Percentiles rank a stretch among this genome's conserved stretches.
These are phyloP conservation scores for Melanophora roralis DNA, from an alignment of 2,888 invertebrate species.

Conservation along the genomic window DNA sequence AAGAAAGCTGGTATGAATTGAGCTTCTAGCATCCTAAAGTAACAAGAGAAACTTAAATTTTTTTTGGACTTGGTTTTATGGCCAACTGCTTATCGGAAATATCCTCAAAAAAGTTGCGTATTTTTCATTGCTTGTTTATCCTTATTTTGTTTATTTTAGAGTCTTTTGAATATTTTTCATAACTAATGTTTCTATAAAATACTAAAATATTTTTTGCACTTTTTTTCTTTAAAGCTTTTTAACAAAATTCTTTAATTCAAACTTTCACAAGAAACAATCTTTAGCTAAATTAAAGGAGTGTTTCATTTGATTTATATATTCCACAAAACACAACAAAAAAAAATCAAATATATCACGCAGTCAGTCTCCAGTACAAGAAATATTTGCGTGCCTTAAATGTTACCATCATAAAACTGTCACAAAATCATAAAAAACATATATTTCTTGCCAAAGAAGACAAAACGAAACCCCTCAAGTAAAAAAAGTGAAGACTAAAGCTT, in stretches of 20 bases:
- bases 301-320: not conserved
- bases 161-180: too few relatives aligned
- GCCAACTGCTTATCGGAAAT: too few relatives aligned
- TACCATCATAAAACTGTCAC: constrained; percentile 61
- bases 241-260: constrained; percentile 1
- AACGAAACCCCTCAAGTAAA: not conserved
- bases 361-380: constrained; percentile 2
- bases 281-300: constrained; percentile 22
- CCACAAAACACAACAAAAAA: not conserved
- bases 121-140: too few relatives aligned
- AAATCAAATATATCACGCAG: not conserved
- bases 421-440: constrained; percentile 49
- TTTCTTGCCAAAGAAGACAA: not conserved
- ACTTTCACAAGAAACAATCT: constrained; percentile 14
- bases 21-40: too few relatives aligned
- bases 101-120: too few relatives aligned
- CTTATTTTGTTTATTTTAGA: too few relatives aligned
- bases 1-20: too few relatives aligned
- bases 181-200: too few relatives aligned
- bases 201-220: too few relatives aligned
- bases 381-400: constrained; percentile 59
- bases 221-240: too few relatives aligned
- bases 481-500: not conserved
- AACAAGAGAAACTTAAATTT: too few relatives aligned
- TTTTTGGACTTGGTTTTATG: too few relatives aligned